A percentile compares a stretch with the other conserved stretches of the same genome.
Evolutionary conservation across 2,888 invertebrate genomes (phyloP).

Genomic region (Coenonympha glycerion): DNA sequence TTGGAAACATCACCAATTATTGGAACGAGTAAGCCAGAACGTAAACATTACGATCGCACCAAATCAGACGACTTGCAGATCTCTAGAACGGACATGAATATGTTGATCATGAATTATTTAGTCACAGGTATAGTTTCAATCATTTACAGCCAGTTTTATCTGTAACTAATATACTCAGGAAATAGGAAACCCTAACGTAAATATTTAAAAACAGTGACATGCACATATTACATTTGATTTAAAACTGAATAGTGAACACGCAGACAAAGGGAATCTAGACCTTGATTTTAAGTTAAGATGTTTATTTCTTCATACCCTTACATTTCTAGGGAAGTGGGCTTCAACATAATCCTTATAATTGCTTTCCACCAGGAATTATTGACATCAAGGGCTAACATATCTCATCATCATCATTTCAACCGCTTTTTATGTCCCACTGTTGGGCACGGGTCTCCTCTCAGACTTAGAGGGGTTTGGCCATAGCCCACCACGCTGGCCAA

Average conservation of each 20-base stretch:
- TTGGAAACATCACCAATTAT: slow-evolving; percentile 54
- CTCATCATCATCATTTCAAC: too few species aligned
- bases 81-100: slow-evolving; percentile 95
- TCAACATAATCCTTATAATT: background rate
- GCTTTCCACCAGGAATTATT: too few species aligned
- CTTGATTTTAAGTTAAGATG: background rate
- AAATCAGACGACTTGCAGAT: slow-evolving; percentile 86
- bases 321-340: background rate
- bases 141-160: background rate
- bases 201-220: background rate
- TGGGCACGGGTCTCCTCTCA: too few species aligned
- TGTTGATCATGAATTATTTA: slow-evolving; percentile 98
- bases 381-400: too few species aligned
- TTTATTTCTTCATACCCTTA: background rate
- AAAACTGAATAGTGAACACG: background rate
- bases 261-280: background rate
- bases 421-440: too few species aligned
- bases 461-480: too few species aligned
- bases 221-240: background rate
- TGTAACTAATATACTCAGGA: background rate
- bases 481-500: too few species aligned
- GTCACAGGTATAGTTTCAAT: slow-evolving; percentile 84
- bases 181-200: background rate
- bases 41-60: slow-evolving; percentile 81
- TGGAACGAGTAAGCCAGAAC: slow-evolving; percentile 57